Percentiles rank a stretch among this genome's conserved stretches.
These are phyloP conservation scores for Bicyclus anynana DNA, from an alignment of 1,140 invertebrate species.

Conservation along the genomic window DNA sequence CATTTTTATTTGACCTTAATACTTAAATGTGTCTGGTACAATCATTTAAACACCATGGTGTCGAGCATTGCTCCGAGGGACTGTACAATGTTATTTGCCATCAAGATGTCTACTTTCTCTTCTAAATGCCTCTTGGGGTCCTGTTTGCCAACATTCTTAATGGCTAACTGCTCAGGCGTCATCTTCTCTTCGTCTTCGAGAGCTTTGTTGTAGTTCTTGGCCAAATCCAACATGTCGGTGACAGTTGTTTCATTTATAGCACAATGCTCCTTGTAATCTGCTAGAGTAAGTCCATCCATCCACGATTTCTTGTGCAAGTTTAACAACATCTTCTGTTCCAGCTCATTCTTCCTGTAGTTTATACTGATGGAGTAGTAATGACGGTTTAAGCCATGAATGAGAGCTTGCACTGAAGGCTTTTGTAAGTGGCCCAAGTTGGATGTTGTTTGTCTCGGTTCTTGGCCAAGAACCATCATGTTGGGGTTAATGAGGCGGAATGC, in stretches of 20 bases:
- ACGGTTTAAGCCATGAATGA: constrained; percentile 99
- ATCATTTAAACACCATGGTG: constrained; percentile 93
- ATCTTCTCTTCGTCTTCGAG: constrained; percentile 99
- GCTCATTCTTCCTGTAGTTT: constrained; percentile 99
- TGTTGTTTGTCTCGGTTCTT: constrained; percentile 99
- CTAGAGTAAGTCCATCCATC: constrained; percentile 98
- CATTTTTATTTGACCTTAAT: constrained; percentile 40
- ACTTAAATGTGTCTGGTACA: constrained; percentile 26
- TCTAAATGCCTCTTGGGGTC: constrained; percentile 99
- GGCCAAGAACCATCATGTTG: constrained; percentile 99
- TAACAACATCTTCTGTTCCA: constrained; percentile 99
- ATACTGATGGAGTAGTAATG: constrained; percentile 99
- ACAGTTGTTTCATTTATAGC: constrained; percentile 94
- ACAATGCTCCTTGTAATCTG: constrained; percentile 97
- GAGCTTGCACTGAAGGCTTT: constrained; percentile 99
- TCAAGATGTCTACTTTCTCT: constrained; percentile 97
- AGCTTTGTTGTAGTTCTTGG: constrained; percentile 99
- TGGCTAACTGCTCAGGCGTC: constrained; percentile 99
- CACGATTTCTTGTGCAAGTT: constrained; percentile 99
- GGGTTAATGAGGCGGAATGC: constrained; percentile 98
- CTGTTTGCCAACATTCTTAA: constrained; percentile 99
- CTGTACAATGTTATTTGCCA: constrained; percentile 99
- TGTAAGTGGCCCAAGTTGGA: constrained; percentile 99
- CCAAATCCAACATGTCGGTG: constrained; percentile 97
- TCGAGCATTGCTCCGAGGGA: constrained; percentile 99